Base-by-base conservation (phyloP, 1,140 invertebrate genomes). In the Hylyphantes graminicola region DNA sequence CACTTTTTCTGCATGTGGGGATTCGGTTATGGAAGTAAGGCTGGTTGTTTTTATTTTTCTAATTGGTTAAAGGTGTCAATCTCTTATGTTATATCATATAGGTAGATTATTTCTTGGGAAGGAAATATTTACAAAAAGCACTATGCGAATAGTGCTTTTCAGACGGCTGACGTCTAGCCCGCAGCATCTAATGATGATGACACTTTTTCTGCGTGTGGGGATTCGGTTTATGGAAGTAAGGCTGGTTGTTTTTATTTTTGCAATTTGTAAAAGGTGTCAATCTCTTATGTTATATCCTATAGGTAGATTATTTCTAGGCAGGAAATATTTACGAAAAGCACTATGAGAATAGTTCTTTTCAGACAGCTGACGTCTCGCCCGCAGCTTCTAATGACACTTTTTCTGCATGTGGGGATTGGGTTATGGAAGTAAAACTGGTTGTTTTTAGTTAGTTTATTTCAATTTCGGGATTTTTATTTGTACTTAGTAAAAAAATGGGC, bases 281-380 rank as follows among this genome's bases (percentile, higher is more conserved):
- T n/a, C n/a, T n/a, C n/a, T n/a, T n/a, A n/a, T n/a, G n/a, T n/a
- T n/a, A n/a, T n/a, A n/a, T n/a, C n/a, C n/a, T n/a, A n/a, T n/a
- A n/a, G n/a, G n/a, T n/a, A n/a, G n/a, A n/a, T n/a, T n/a, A n/a
- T n/a, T n/a, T n/a, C n/a, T n/a, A n/a, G n/a, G n/a, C n/a, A n/a
- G n/a, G n/a, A n/a, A n/a, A n/a, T n/a, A n/a, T n/a, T n/a, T n/a
- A n/a, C n/a, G n/a, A n/a, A n/a, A n/a, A 85, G 75, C 86, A 86
- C 53, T 86, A 82, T 82, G 82, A 87, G 85, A 87, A 88, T 85
- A 79, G 86, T 87, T 87, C 88, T 86, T 78, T 88, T 85, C 55
- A 87, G 85, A 86, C 87, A 81, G 77, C 87, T 85, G 88, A 88
- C 54, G 86, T 87, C 50, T 88, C 88, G 21, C 88, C 88, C 48